Evolutionary conservation across 2,888 invertebrate genomes (phyloP).

Genomic region (Stegana nigrithorax): DNA sequence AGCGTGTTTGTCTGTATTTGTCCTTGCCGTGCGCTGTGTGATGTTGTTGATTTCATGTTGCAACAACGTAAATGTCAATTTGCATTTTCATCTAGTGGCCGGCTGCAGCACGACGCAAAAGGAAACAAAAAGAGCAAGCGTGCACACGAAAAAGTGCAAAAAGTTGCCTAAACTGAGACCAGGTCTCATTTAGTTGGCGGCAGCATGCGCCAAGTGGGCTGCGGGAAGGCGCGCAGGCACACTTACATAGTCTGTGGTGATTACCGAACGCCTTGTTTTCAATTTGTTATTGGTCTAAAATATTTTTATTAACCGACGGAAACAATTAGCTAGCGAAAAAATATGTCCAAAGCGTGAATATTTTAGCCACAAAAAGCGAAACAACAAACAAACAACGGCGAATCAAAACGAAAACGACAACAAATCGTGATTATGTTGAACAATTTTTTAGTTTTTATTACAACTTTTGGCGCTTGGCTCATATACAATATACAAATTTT

Average conservation of each 20-base stretch:
- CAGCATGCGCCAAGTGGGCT: not conserved
- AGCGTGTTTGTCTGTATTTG: constrained; percentile 9
- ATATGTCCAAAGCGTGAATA: not conserved
- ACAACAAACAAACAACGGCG: not conserved
- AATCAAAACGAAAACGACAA: no score
- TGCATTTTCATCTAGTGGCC: constrained; percentile 48
- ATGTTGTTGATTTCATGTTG: constrained; percentile 52
- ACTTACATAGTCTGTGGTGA: no score
- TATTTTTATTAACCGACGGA: constrained; percentile 64
- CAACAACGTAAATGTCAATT: constrained; percentile 62
- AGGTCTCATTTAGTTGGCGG: no score
- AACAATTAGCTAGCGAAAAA: constrained; percentile 52
- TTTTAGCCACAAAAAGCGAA: no score
- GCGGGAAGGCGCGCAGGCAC: no score
- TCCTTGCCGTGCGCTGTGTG: constrained; percentile 38
- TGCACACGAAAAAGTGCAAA: constrained; percentile 35
- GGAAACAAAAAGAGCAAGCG: not conserved
- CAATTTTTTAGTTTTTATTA: no score
- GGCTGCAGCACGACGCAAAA: constrained; percentile 24
- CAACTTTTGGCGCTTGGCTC: no score
- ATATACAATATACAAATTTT: no score
- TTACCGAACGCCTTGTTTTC: constrained; percentile 51
- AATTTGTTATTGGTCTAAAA: constrained; percentile 58
- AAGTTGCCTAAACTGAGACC: constrained; percentile 52
- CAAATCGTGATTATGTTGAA: constrained; percentile 11